Evolutionary conservation across 92 coral and sea anemone genomes (phyloP), one percentile per base, ranked within the genome.

Genomic region (Porites evermanni): DNA sequence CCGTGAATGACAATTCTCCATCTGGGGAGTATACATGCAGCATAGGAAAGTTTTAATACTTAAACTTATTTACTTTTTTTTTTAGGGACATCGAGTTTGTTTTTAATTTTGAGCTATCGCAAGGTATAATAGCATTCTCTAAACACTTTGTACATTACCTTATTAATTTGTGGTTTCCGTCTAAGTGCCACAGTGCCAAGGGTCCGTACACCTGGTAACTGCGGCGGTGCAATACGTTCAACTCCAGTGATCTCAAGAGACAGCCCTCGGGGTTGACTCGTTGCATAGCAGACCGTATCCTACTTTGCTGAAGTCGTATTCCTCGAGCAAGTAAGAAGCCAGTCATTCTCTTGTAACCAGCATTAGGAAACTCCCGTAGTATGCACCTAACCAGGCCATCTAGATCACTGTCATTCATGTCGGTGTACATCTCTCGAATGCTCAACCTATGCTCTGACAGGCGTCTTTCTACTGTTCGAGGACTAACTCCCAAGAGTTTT

Each of bases 311-410:
- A 21, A 83, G 75, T 76, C 80, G 75, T 71, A 71, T 71, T 71
- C 86, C 86, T 56, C 87, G 81, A 81, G 82, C 80, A 38, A 44
- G 53, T 66, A 88, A 64, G 65, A 80, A 74, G n/a, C 91, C 91
- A 23, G 91, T 88, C 91, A 88, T 88, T 53, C 91, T 72, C 78
- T 68, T 88, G 80, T 88, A 71, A 70, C 91, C 91, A 72, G 91
- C 79, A 67, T 88, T 88, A 47, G 91, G 91, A 29, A 71, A 72
- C 56, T 50, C 82, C 79, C 70, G 18, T 79, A 88, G 58, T 32
- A 88, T 88, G 56, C 54, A 38, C 75, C 75, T 71, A 38, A 61
- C 23, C 67, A 75, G 63, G 19, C 53, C 51, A 64, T 87, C 86
- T 84, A 80, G 70, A 66, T 87, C 79, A 67, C 77, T 65, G 64